phyloP scores from a whole-genome alignment of 2,113 vertebrate genomes.

The Pteronura brasiliensis region DNA sequence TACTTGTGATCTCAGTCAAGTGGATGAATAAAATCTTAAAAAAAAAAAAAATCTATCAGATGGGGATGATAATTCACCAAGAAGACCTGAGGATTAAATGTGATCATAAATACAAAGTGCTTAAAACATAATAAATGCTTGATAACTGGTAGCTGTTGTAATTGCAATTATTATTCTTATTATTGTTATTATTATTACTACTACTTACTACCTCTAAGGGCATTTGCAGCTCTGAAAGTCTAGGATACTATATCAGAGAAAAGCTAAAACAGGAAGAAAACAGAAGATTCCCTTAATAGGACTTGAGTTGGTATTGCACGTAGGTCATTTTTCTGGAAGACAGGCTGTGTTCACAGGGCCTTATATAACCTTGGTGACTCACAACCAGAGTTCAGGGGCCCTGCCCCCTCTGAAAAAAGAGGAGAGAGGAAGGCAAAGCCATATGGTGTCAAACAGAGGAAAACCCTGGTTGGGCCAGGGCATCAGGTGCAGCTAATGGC shows the following conservation, averaged over 20 bases:
- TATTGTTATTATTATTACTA: background rate
- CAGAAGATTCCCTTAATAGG: background rate
- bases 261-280: background rate
- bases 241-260: background rate
- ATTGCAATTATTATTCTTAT: background rate
- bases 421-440: background rate
- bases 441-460: background rate
- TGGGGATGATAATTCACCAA: background rate
- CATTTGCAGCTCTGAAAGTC: background rate
- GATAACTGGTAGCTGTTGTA: background rate
- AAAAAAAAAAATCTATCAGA: background rate
- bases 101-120: background rate
- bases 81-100: background rate
- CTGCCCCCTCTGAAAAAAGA: background rate
- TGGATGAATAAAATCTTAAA: too few relatives aligned
- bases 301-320: background rate
- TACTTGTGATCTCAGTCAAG: too few relatives aligned
- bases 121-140: background rate
- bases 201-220: background rate
- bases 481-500: background rate
- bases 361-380: conserved; percentile 43
- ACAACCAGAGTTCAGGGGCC: background rate
- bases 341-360: background rate
- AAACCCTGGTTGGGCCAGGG: background rate
- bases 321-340: background rate